Percentiles rank a stretch among this genome's conserved stretches.
Evolutionary conservation across 2,113 vertebrate genomes (phyloP).

Genomic region (Nannospalax galili): DNA sequence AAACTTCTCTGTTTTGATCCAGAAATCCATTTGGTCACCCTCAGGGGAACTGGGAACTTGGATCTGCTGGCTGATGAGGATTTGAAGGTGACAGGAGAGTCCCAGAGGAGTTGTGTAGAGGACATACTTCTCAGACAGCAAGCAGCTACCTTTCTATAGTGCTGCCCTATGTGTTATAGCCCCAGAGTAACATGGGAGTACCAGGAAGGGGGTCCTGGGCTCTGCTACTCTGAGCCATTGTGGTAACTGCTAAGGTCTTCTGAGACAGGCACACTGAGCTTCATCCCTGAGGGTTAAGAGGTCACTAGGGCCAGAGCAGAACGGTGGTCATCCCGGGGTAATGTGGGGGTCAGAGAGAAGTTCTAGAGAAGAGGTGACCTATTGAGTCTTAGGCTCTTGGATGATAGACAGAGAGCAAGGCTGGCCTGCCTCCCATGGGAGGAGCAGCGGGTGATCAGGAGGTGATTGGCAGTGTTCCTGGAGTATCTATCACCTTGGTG

Average conservation of each 20-base stretch:
- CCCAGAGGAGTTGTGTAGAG: neutral
- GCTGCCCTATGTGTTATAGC: neutral
- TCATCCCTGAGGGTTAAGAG: neutral
- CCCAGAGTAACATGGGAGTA: neutral
- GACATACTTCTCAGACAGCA: neutral
- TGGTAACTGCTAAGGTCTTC: neutral
- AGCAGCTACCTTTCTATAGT: neutral
- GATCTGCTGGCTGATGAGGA: neutral
- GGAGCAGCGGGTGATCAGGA: neutral
- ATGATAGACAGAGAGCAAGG: fast-evolving
- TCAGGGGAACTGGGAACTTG: neutral
- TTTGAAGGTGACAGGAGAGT: neutral
- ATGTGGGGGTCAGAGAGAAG: neutral
- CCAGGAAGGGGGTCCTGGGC: neutral
- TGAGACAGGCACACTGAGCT: neutral
- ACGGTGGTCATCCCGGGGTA: neutral
- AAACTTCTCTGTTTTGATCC: neutral
- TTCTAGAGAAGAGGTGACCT: neutral
- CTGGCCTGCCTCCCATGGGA: neutral
- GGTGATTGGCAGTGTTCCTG: no score
- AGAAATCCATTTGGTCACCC: neutral
- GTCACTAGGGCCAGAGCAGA: neutral
- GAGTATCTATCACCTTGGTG: fast-evolving
- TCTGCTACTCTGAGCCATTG: neutral
- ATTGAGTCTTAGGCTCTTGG: neutral